Percentiles rank a stretch among this genome's conserved stretches.
phyloP scores from a whole-genome alignment of 2,113 vertebrate species.

The Leptosomus discolor region DNA sequence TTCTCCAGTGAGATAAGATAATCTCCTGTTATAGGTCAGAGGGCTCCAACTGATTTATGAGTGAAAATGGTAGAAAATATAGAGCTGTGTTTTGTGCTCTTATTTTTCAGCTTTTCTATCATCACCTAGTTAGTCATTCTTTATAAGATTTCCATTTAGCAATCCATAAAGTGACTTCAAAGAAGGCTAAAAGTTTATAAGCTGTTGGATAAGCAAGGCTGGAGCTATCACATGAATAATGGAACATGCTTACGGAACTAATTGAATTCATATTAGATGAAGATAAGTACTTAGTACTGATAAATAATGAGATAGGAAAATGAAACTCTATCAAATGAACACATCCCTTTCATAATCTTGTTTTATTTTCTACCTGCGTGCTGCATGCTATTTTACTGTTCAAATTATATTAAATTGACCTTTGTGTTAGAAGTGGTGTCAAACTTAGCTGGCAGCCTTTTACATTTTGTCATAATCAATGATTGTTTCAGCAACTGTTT shows the following conservation, averaged over 20 bases:
- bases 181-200: constrained; percentile 70
- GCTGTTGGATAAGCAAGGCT: constrained; percentile 49
- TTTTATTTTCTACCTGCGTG: background rate
- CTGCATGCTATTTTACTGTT: background rate
- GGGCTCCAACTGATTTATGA: constrained; percentile 74
- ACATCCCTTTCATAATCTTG: background rate
- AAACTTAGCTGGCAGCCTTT: background rate
- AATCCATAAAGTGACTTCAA: constrained; percentile 80
- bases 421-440: background rate
- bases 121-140: constrained; percentile 80
- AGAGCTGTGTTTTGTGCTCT: constrained; percentile 70
- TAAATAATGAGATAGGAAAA: constrained; percentile 43
- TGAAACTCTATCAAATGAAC: background rate
- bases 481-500: background rate
- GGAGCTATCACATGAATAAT: constrained; percentile 63
- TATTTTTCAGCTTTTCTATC: constrained; percentile 75
- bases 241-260: constrained; percentile 70
- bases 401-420: background rate
- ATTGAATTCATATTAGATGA: constrained; percentile 71
- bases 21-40: constrained; percentile 69
- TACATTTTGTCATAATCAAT: constrained; percentile 32
- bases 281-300: constrained; percentile 38
- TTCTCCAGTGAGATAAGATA: constrained; percentile 67
- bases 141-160: constrained; percentile 69
- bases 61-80: constrained; percentile 67